Evolutionary conservation across 2,113 vertebrate species (phyloP).

Genomic region (Rousettus leschenaultii): DNA sequence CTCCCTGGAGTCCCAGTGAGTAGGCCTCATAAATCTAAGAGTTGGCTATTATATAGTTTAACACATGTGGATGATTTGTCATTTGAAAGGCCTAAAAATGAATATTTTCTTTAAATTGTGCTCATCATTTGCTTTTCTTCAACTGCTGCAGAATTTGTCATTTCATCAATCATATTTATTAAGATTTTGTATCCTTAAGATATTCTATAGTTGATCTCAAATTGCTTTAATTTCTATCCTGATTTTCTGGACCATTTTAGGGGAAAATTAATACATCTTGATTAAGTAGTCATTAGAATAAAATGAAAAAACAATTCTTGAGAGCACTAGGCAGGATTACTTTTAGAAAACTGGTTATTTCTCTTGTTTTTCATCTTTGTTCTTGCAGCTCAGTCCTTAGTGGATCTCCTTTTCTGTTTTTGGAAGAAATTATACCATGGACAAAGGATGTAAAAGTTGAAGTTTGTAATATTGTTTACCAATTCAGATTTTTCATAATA

Average conservation of each 20-base stretch:
- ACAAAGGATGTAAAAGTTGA: background rate
- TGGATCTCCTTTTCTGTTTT: background rate
- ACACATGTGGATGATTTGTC: background rate
- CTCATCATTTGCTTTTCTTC: background rate
- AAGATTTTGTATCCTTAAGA: conserved; percentile 51
- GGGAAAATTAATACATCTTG: conserved; percentile 70
- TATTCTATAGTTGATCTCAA: conserved; percentile 55
- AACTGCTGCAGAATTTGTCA: conserved; percentile 7
- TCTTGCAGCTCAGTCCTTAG: background rate
- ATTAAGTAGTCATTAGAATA: conserved; percentile 73
- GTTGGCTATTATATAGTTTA: background rate
- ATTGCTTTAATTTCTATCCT: conserved; percentile 63
- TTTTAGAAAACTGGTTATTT: conserved; percentile 46
- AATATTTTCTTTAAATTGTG: conserved; percentile 64
- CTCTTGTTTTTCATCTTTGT: conserved; percentile 36
- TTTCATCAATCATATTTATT: conserved; percentile 66
- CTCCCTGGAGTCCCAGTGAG: background rate
- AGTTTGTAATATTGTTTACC: background rate
- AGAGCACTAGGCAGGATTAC: conserved; percentile 45
- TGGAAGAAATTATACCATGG: background rate
- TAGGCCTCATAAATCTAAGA: background rate
- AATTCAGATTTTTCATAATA: conserved; percentile 15
- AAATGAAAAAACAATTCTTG: conserved; percentile 69
- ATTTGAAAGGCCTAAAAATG: conserved; percentile 31
- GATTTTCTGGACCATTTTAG: conserved; percentile 55